Evolutionary conservation across 2,888 invertebrate species (phyloP), one percentile per base, ranked within the genome.

Genomic region (Nephrocerus scutellatus): DNA sequence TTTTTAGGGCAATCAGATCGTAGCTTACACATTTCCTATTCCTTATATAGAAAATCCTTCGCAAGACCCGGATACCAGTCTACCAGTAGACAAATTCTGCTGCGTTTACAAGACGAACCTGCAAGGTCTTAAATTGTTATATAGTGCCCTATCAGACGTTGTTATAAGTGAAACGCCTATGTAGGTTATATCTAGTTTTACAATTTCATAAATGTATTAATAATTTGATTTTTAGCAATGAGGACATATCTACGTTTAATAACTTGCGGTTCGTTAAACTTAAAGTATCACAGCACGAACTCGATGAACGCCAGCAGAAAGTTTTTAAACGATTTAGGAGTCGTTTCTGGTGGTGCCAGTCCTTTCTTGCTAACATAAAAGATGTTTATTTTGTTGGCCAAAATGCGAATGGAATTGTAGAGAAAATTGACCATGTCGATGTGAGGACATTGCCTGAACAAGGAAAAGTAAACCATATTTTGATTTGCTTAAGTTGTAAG

Each of bases 91-190:
- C 62, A 79, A 80, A 56, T 84, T 82, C 56, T 74, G 76, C 44
- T 71, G 79, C 38, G 72, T 85, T 7, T 79, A 79, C 47, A 69
- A 71, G 47, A 73, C 79, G 7, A 67, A 72, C 44, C 60, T 86
- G 26, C 75, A 74, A 19, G 51, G 65, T 0, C 32, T n/a, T n/a
- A 71, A 68, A 18, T 59, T 87, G 44, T 61, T 86, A 2, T 86
- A 77, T 68, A 81, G 76, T 9, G 86, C 84, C 13, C 85, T 87
- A 71, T 78, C 84, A 67, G 87, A 87, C 71, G 84, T 82, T 2
- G 67, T 73, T 30, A 53, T 62, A 23, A 56, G 61, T 6, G 36
- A 53, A 10, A 47, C 51, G 9, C 46, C 46, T 13, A 39, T 51
- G 5, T 44, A 52, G 33, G 40, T 57, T 63, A 64, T 30, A 66